phyloP scores from a whole-genome alignment of 1,140 invertebrate species.

The Drosophila ananassae region DNA sequence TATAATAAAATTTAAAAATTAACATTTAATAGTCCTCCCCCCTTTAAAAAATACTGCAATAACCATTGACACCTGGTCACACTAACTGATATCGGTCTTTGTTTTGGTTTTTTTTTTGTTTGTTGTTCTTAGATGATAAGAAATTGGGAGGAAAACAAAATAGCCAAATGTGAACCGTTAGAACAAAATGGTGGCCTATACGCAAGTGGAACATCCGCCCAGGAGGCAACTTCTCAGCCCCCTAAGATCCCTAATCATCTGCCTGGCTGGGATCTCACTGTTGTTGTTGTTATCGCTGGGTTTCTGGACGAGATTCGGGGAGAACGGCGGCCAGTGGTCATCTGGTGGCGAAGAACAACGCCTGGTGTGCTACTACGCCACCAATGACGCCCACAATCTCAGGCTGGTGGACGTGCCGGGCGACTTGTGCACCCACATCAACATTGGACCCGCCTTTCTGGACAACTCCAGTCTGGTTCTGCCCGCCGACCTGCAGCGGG shows the following conservation, averaged over 20 bases:
- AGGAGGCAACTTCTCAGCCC: background rate
- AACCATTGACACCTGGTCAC: background rate
- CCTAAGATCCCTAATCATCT: conserved; percentile 2
- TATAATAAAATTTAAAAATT: too few species aligned
- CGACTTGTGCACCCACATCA: conserved; percentile 92
- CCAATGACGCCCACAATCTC: conserved; percentile 75
- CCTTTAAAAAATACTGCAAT: background rate
- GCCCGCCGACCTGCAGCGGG: conserved; percentile 83
- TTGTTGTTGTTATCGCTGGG: conserved; percentile 3
- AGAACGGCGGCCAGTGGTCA: background rate
- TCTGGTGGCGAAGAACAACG: conserved; percentile 16
- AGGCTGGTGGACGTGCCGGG: conserved; percentile 87
- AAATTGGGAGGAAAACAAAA: background rate
- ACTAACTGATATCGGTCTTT: background rate
- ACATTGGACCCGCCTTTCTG: conserved; percentile 89
- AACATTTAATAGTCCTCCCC: background rate
- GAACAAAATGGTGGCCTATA: conserved; percentile 5
- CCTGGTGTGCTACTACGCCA: conserved; percentile 88
- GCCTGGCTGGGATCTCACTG: background rate
- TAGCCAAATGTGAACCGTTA: conserved; percentile 4
- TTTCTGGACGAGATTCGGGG: background rate
- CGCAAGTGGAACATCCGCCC: background rate
- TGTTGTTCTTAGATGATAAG: conserved; percentile 3
- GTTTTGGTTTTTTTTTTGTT: conserved; percentile 1
- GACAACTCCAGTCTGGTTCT: conserved; percentile 86